Base-by-base conservation (phyloP, 2,888 invertebrate genomes). In the Crepidodera aurea region DNA sequence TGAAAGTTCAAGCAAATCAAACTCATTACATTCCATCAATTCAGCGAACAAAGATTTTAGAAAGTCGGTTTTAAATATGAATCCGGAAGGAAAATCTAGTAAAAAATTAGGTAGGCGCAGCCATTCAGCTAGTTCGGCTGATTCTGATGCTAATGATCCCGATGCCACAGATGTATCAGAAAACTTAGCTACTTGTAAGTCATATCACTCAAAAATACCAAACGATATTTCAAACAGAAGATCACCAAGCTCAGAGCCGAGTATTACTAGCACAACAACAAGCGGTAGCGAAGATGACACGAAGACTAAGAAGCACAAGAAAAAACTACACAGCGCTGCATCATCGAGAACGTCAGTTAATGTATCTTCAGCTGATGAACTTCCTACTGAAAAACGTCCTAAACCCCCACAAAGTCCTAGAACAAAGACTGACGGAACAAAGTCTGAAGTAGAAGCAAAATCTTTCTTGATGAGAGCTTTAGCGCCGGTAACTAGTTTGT, bases 401-500 rank as follows among this genome's bases (percentile, higher is more conserved):
- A 83, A 82, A 70, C 83, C 87, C 15, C 85, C 86, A 1, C 79
- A 82, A 2, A 80, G 79, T 69, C 81, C 83, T 10, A 82, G 81
- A 67, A 72, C 75, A 1, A 80, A 76, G 57, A 71, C 70, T 54
- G 81, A 84, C 54, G 75, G 75, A 12, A 75, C 79, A 4, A 86
- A 86, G 72, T 79, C 79, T 1, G 88, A 88, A 75, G 70, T 74
- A 8, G 88, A 89, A 71, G 88, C 89, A 0, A 90, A 90, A 78
- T 88, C 89, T 19, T 89, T 90, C 76, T 82, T 91, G 51, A 88
- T 90, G 81, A 81, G 90, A 73, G 90, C 90, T 42, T 79, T 92
- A 71, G 90, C 90, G 48, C 90, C 90, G 0, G 90, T 91, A 4
- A 90, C 91, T 15, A 90, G 88, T 81, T 84, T 91, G 66, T 91